Evolutionary conservation across 2,797 vertebrate genomes (phyloP), one percentile per base, ranked within the genome.

Genomic region (Peromyscus nudipes): DNA sequence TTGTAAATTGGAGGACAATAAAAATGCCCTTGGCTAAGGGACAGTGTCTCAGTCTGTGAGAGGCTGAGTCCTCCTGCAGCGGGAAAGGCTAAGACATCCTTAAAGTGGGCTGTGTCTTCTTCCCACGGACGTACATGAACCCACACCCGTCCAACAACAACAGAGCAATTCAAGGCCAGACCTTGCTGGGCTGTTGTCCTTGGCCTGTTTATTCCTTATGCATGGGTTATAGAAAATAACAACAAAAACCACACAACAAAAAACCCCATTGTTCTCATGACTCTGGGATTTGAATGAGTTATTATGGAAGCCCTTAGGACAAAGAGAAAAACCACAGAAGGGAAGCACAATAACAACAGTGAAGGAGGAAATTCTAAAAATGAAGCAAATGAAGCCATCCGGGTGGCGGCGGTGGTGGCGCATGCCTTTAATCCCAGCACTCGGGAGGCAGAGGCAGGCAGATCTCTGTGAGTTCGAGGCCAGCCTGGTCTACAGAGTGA

Each of bases 331-430:
- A 16, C 6, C 55, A 40, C 1, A 82, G 57, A 40, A 83, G 37
- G 57, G 16, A 29, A 16, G 27, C 81, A 83, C n/a, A 19, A 17
- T 3, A 43, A 57, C 62, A 83, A 29, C 23, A 29, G 25, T 43
- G 13, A 83, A 64, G 57, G 55, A 40, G n/a, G 8, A 31, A 43
- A 19, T 29, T 7, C 9, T 37, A 65, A 34, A 71, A 34, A 49
- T 49, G 46, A 49, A 49, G 46, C 46, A 49, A 49, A 49, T 19
- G 21, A 71, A 37, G 69, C 9, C n/a, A 71, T 17, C 34, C 6
- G 8, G 69, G 1, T 1, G 19, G 69, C 23, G 69, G n/a, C 4
- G 19, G 19, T 2, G 6, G 14, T 29, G 6, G 6, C 16, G 2
- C 34, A n/a, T 14, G 7, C 14, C 67, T 34, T 69, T 69, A 69